phyloP scores from a whole-genome alignment of 1,140 invertebrate genomes.

The Pectinophora gossypiella region DNA sequence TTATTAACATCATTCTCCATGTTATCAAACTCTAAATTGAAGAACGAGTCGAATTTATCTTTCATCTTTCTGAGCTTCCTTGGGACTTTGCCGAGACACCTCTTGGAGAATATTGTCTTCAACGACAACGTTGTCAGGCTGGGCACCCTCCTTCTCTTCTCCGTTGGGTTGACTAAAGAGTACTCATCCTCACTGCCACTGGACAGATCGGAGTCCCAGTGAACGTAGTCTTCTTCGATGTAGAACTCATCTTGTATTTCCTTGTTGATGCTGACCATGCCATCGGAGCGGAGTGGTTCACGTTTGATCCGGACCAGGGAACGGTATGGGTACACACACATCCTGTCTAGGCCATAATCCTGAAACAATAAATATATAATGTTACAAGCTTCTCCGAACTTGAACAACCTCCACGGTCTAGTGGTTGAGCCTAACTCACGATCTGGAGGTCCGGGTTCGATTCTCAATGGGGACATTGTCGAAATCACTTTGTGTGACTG shows the following conservation, averaged over 20 bases:
- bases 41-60: conserved; percentile 6
- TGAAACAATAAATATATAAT: conserved; percentile 27
- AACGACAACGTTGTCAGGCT: conserved; percentile 25
- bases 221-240: conserved; percentile 25
- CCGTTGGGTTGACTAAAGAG: not conserved
- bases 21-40: conserved; percentile 24
- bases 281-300: conserved; percentile 17
- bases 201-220: conserved; percentile 44
- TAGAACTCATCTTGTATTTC: conserved; percentile 30
- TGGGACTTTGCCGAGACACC: conserved; percentile 42
- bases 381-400: no score
- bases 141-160: conserved; percentile 18
- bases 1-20: conserved; percentile 24
- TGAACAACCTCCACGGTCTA: no score
- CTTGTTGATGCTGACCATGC: conserved; percentile 46
- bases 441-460: no score
- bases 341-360: conserved; percentile 40
- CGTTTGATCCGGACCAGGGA: conserved; percentile 18
- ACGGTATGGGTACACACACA: conserved; percentile 41
- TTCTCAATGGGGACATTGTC: no score
- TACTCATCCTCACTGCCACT: conserved; percentile 20
- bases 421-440: no score
- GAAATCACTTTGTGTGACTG: no score
- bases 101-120: conserved; percentile 40
- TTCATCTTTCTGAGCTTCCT: conserved; percentile 39